Evolutionary conservation across 2,888 invertebrate species (phyloP), one percentile per base, ranked within the genome.

Genomic region (Linnaemya tessellans): DNA sequence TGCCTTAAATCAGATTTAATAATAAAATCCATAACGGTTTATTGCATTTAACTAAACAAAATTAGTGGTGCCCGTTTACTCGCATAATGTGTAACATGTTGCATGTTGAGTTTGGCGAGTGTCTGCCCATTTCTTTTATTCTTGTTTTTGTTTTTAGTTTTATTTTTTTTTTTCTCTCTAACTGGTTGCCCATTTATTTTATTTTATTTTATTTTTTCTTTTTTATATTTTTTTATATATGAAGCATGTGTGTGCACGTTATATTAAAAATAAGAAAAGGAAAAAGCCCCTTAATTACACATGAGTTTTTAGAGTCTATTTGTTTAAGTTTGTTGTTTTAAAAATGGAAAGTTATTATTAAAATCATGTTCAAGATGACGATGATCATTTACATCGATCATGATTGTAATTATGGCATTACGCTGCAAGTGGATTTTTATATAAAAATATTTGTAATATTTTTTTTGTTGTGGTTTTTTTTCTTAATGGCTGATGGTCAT

Each of bases 271-370:
- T 11, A 30, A 67, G 35, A 60, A 25, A 60, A 18, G 49, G 46
- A 25, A 70, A 70, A 79, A 46, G 41, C 65, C 60, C 78, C 70
- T 77, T 68, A 84, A 80, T 84, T 75, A 68, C 58, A 58, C 41
- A 18, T 60, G 30, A 51, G 60, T 51, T 84, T 65, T 38, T 75
- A 67, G 71, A 67, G 71, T 81, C 71, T 70, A 82, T 73, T 82
- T 75, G 70, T 38, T 78, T 56, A 43, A 75, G 60, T 79, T 60
- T 71, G 56, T 58, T 65, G 71, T 80, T 80, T 73, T 43, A 54
- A 74, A 78, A 83, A 83, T 65, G 77, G 82, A 83, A 83, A 83
- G 82, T 83, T 83, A 71, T 82, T 77, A 77, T 51, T 82, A 49
- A 82, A 78, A 77, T 74, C 73, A 82, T 83, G 77, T 71, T 77